Base-by-base conservation (phyloP, 2,888 invertebrate genomes). In the Sceliomorpha sp. region DNA sequence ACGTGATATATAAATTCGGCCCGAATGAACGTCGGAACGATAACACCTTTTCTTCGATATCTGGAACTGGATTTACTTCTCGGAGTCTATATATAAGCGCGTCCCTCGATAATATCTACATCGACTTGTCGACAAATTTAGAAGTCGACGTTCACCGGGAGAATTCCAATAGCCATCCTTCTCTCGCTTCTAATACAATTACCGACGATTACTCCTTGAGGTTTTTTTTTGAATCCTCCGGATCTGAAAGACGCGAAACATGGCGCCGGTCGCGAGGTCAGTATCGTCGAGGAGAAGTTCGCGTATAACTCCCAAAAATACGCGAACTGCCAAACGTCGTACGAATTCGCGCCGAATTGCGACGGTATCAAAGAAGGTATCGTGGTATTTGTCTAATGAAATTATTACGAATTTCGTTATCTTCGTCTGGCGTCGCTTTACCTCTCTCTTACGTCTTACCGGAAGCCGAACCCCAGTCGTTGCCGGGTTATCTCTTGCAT, bases 361-460 rank as follows among this genome's bases (percentile, higher is more conserved):
- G 62, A 44, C 45, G 45, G 50, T 68, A 68, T 68, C 68, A 68
- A 51, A 56, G 56, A n/a, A n/a, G n/a, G 51, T 69, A 69, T 69
- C 68, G 62, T 47, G 51, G 51, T 68, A 68, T n/a, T n/a, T n/a
- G n/a, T n/a, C n/a, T 62, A 62, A 68, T 62, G 68, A 56, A 60
- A 68, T 68, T 62, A 68, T 68, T 68, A 20, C 20, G n/a, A 62
- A 56, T 50, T 62, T 36, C 45, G 45, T 7, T 39, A 31, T 58
- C 62, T 51, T 36, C 17, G 29, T 69, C 58, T 40, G n/a, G 51
- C 20, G 26, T 17, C 48, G 32, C 47, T 51, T 58, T 51, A 17
- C 26, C 40, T 62, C 58, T 69, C 55, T 60, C 45, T 15, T 2
- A 39, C 37, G 47, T 34, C 24, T 44, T 14, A 15, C 32, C 17